These are phyloP conservation scores for Idris sp. DNA, from an alignment of 1,140 invertebrate genomes.

Conservation along the genomic window DNA sequence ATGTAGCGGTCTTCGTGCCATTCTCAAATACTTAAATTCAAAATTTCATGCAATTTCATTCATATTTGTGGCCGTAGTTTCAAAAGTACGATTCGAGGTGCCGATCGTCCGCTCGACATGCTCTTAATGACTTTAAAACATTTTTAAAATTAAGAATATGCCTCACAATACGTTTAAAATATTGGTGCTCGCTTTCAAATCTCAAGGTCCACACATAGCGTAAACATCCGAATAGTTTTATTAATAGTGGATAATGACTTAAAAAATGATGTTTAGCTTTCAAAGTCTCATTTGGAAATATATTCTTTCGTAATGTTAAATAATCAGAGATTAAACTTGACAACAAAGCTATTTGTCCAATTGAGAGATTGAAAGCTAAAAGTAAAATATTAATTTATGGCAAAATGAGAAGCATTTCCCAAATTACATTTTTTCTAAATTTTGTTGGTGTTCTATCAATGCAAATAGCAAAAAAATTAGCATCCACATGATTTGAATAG, in stretches of 20 bases:
- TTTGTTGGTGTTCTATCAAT: conserved; percentile 19
- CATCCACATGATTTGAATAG: conserved; percentile 37
- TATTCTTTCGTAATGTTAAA: conserved; percentile 13
- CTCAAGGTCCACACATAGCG: conserved; percentile 32
- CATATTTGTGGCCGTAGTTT: no score
- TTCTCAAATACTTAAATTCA: no score
- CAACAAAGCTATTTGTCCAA: conserved; percentile 31
- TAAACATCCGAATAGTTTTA: conserved; percentile 34
- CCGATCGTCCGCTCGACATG: no score
- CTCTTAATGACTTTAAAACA: conserved; percentile 14
- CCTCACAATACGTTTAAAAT: conserved; percentile 22
- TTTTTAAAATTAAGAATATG: conserved; percentile 40
- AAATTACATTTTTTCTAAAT: conserved; percentile 2
- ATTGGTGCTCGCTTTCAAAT: conserved; percentile 37
- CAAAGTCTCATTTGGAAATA: conserved; percentile 19
- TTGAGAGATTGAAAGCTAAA: conserved; percentile 31
- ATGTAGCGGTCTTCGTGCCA: no score
- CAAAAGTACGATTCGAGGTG: no score
- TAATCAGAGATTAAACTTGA: conserved; percentile 34
- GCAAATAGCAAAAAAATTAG: conserved; percentile 37
- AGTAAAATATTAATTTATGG: conserved; percentile 36
- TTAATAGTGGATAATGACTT: conserved; percentile 27
- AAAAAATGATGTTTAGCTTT: conserved; percentile 49
- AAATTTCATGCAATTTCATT: no score
- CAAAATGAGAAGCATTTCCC: conserved; percentile 50